Evolutionary conservation across 2,797 vertebrate genomes (phyloP).

Genomic region (Delichon dasypus): DNA sequence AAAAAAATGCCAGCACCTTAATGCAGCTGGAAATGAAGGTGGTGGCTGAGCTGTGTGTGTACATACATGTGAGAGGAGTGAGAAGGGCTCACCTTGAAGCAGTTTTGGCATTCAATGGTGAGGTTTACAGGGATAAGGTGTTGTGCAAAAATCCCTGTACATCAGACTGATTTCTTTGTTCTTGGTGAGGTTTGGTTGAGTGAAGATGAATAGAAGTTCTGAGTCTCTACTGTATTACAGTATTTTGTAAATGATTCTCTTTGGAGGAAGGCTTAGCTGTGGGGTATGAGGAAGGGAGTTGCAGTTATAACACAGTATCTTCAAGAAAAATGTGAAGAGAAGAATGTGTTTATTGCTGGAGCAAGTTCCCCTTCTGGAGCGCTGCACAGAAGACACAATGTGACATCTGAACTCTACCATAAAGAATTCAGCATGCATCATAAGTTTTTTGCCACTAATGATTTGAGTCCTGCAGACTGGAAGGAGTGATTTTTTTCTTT

Average conservation of each 20-base stretch:
- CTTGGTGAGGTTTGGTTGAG: not conserved
- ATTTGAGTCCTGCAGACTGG: not conserved
- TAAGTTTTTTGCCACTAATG: not conserved
- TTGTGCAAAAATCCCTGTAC: not conserved
- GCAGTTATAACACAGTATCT: not conserved
- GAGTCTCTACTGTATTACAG: not conserved
- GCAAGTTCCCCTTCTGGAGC: not conserved
- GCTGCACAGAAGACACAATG: not conserved
- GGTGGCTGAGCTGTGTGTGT: not conserved
- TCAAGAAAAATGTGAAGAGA: not conserved
- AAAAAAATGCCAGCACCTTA: not conserved
- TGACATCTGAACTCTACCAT: not conserved
- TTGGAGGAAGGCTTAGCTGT: not conserved
- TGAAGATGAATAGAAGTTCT: not conserved
- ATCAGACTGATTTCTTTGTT: not conserved
- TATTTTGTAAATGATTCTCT: not conserved
- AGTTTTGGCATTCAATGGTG: fast-evolving
- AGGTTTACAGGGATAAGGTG: not conserved
- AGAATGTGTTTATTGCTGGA: not conserved
- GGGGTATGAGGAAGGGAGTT: not conserved
- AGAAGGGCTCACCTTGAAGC: not conserved
- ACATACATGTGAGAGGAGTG: fast-evolving
- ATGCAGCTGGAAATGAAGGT: not conserved
- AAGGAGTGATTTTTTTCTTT: not conserved
- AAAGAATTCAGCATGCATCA: not conserved